Evolutionary conservation across 2,888 invertebrate genomes (phyloP).

Genomic region (Halictus quadricinctus): DNA sequence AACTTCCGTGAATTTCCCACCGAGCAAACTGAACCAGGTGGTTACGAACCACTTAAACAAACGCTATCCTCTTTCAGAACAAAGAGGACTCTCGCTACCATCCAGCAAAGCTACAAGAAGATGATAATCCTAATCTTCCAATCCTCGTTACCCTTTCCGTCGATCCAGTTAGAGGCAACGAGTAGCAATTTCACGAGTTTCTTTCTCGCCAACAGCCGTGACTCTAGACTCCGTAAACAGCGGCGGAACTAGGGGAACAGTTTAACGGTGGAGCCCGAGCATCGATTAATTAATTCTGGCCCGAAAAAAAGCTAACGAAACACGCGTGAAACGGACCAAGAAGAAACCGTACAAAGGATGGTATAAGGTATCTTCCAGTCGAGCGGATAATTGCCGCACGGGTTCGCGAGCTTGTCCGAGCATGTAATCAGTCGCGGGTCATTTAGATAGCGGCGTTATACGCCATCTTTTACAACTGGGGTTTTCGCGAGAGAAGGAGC

Average conservation of each 20-base stretch:
- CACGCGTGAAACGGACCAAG: neutral
- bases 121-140: too few species aligned
- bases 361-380: neutral
- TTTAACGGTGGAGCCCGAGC: neutral
- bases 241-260: neutral
- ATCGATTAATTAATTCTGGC: neutral
- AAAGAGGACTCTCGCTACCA: too few species aligned
- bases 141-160: too few species aligned
- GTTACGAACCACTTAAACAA: too few species aligned
- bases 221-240: too few species aligned
- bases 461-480: slow-evolving; percentile 70
- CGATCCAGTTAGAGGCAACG: too few species aligned
- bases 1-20: too few species aligned
- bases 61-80: too few species aligned
- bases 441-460: slow-evolving; percentile 77
- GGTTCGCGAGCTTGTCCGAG: slow-evolving; percentile 3
- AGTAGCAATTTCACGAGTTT: too few species aligned
- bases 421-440: slow-evolving; percentile 70
- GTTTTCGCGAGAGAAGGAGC: neutral
- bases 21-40: too few species aligned
- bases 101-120: too few species aligned
- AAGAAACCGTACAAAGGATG: neutral
- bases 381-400: neutral
- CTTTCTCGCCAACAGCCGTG: too few species aligned
- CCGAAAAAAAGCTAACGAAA: neutral